Base-by-base conservation (phyloP, 2,113 vertebrate genomes). In the Eonycteris spelaea region DNA sequence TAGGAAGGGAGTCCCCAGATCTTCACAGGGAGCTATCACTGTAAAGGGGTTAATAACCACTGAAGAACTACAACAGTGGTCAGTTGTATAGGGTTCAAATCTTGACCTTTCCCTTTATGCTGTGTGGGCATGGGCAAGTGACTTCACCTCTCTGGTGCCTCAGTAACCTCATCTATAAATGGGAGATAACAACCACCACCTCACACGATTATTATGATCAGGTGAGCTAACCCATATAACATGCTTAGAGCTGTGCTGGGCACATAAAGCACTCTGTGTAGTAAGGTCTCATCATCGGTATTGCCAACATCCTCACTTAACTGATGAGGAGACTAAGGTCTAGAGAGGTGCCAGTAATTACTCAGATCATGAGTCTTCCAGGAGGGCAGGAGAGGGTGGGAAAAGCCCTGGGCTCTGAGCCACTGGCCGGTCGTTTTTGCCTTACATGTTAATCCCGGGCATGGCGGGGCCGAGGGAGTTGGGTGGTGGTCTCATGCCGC, bases 381-480 rank as follows among this genome's bases (percentile, higher is more conserved):
- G 77, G 78, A 33, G 35, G 61, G 74, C 6, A 12, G 43, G n/a
- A 14, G 82, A 35, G 57, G 55, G 78, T 0, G 8, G 85, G 83
- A 65, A 21, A n/a, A 61, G 84, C 75, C 80, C 5, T 0, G 10
- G 94, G 74, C 96, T 59, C 96, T 86, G 87, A 93, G 95, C 63
- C 59, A 2, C 86, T 3, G 45, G 88, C 70, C 1, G 93, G 86
- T 21, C 33, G 10, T 35, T 7, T 93, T 57, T 74, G 97, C 96
- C 99, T 99, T 99, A 99, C 99, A 99, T 99, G 99, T 99, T 99
- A 94, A 99, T 99, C 98, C 99, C 99, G 95, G 99, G 99, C 99
- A 99, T 99, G 97, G 99, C 99, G 30, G 99, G 99, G 79, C 99
- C 99, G 98, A 99, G 99, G 97, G 99, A 99, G 98, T 99, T 99